These are phyloP conservation scores for Volucella inanis DNA, from an alignment of 2,888 invertebrate genomes.

Conservation along the genomic window DNA sequence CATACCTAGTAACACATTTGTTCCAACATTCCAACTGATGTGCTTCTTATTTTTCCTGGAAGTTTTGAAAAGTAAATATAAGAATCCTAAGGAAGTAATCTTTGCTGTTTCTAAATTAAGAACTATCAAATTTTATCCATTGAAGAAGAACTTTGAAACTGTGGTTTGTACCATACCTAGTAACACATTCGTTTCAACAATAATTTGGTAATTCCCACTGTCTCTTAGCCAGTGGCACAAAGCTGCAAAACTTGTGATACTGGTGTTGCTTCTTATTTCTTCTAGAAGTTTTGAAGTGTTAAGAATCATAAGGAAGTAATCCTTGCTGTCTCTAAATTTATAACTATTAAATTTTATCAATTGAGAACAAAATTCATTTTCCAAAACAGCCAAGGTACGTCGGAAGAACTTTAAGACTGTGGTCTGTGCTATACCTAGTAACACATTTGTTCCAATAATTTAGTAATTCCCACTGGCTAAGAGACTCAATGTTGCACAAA, in stretches of 20 bases:
- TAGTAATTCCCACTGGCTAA: not conserved
- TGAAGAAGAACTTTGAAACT: constrained; percentile 11
- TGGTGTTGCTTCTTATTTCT: constrained; percentile 12
- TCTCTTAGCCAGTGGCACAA: not conserved
- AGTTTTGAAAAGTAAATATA: not conserved
- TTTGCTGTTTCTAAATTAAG: not conserved
- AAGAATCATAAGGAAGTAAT: constrained; percentile 17
- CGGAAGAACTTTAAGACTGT: constrained; percentile 14
- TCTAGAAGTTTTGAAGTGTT: not conserved
- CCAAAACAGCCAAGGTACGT: not conserved
- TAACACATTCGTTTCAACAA: constrained; percentile 11
- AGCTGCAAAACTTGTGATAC: constrained; percentile 20
- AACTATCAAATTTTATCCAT: not conserved
- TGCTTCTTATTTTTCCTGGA: no score
- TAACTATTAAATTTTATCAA: constrained; percentile 12
- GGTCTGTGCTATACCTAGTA: not conserved
- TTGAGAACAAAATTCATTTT: not conserved
- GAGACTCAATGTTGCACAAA: not conserved
- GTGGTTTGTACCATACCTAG: not conserved
- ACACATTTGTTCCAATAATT: constrained; percentile 6
- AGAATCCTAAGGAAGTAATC: constrained; percentile 17
- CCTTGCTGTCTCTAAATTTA: not conserved
- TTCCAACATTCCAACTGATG: no score
- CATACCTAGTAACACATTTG: no score
- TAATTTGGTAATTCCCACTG: not conserved